phyloP scores from a whole-genome alignment of 2,113 vertebrate species.

The Boulengeromyrus knoepffleri region DNA sequence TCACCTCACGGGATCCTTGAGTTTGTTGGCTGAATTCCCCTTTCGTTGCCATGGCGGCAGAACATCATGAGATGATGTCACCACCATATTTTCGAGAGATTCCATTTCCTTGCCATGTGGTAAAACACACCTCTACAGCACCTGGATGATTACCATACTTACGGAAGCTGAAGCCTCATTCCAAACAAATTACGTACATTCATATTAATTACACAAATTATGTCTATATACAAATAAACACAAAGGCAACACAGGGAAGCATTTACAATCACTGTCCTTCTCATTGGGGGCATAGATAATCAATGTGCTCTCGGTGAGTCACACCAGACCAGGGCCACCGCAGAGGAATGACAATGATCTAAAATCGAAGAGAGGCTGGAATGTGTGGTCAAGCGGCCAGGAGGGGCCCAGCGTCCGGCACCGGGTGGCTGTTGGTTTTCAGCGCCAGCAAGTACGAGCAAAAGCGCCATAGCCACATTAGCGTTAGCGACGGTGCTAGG shows the following conservation, averaged over 20 bases:
- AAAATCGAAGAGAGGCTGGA: conserved; percentile 45
- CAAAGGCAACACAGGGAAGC: not conserved
- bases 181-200: not conserved
- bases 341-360: conserved; percentile 45
- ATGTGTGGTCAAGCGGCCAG: conserved; percentile 34
- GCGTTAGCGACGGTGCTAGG: not conserved
- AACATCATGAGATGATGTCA: not conserved
- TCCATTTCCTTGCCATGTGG: not conserved
- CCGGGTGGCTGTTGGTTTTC: conserved; percentile 48
- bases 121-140: not conserved
- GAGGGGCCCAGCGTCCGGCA: conserved; percentile 41
- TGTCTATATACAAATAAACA: not conserved
- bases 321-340: conserved; percentile 16
- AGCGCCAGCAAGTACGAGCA: not conserved
- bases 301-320: conserved; percentile 31
- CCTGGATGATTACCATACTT: not conserved
- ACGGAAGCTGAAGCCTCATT: not conserved
- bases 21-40: not conserved
- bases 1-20: not conserved
- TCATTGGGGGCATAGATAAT: conserved; percentile 31
- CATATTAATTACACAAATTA: not conserved
- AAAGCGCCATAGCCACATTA: not conserved
- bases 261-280: not conserved
- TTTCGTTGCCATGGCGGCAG: not conserved
- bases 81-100: not conserved